Evolutionary conservation across 2,797 vertebrate species (phyloP).

Genomic region (Stomatorhinus walkeri): DNA sequence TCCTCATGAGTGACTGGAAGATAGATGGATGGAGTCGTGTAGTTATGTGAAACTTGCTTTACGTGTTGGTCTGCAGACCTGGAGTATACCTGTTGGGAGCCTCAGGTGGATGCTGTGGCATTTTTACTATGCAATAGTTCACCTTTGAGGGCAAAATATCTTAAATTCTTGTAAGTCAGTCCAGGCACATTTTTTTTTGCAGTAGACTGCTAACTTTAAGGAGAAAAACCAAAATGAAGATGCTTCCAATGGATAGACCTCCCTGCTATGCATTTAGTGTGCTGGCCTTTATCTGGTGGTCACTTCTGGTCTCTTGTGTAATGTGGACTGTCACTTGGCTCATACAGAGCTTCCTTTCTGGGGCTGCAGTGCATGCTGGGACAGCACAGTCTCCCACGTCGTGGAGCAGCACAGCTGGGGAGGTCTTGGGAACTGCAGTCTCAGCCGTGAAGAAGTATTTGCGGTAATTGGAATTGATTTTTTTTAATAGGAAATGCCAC

Average conservation of each 20-base stretch:
- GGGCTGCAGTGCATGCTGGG: conserved; percentile 11
- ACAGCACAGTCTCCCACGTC: neutral
- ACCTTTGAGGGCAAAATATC: neutral
- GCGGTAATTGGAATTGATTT: neutral
- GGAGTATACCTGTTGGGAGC: neutral
- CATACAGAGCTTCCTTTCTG: neutral
- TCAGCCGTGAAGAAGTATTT: neutral
- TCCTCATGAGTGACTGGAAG: neutral
- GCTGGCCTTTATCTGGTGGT: neutral
- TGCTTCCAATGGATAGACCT: neutral
- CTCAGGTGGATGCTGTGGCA: neutral
- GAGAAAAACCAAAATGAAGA: neutral
- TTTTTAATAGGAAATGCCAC: neutral
- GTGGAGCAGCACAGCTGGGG: neutral
- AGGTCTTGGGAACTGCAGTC: neutral
- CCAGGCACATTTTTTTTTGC: neutral
- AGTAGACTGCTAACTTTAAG: neutral
- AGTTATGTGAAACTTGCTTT: neutral
- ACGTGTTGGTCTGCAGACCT: neutral
- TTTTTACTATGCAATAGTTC: neutral
- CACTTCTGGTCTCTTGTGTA: neutral
- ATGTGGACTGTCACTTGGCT: neutral
- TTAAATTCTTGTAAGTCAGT: neutral
- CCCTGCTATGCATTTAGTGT: neutral
- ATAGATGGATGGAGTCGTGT: neutral